Percentiles rank a stretch among this genome's conserved stretches.
These are phyloP conservation scores for Homalodisca vitripennis DNA, from an alignment of 1,140 invertebrate species.

Conservation along the genomic window DNA sequence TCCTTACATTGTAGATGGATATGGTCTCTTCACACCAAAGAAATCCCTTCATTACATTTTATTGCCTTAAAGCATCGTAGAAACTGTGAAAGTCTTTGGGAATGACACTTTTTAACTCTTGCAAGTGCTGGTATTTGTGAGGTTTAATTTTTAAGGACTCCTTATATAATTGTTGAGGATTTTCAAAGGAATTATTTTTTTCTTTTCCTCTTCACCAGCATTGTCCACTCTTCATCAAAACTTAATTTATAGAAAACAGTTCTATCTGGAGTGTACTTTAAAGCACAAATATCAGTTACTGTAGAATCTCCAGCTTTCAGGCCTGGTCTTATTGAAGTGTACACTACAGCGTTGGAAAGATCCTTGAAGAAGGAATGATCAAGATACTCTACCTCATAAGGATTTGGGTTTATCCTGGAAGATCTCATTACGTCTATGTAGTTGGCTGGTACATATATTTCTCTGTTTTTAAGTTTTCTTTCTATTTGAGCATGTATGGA, in stretches of 20 bases:
- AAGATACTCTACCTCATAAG: conserved; percentile 1
- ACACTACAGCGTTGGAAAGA: conserved; percentile 9
- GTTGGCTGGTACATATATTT: conserved; percentile 22
- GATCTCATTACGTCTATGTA: conserved; percentile 18
- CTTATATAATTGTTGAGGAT: background rate
- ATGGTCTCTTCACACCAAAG: background rate
- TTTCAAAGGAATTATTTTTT: conserved; percentile 23
- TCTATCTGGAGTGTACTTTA: conserved; percentile 18
- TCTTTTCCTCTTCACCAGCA: conserved; percentile 13
- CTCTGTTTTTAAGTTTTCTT: conserved; percentile 9
- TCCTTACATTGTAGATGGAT: background rate
- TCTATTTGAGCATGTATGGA: conserved; percentile 17
- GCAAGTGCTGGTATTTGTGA: conserved; percentile 21
- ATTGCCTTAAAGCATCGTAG: background rate
- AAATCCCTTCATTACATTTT: background rate
- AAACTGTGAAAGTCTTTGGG: conserved; percentile 22
- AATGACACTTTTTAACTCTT: conserved; percentile 24
- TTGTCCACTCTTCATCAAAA: conserved; percentile 21
- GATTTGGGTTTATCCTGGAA: conserved; percentile 1
- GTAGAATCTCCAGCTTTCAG: conserved; percentile 23
- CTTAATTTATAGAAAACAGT: conserved; percentile 9
- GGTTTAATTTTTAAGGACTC: conserved; percentile 18
- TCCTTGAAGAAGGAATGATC: conserved; percentile 20
- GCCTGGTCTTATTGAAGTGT: conserved; percentile 16
- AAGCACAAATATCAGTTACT: conserved; percentile 15